These are phyloP conservation scores for Celastrina argiolus DNA, from an alignment of 2,888 invertebrate genomes.

Conservation along the genomic window DNA sequence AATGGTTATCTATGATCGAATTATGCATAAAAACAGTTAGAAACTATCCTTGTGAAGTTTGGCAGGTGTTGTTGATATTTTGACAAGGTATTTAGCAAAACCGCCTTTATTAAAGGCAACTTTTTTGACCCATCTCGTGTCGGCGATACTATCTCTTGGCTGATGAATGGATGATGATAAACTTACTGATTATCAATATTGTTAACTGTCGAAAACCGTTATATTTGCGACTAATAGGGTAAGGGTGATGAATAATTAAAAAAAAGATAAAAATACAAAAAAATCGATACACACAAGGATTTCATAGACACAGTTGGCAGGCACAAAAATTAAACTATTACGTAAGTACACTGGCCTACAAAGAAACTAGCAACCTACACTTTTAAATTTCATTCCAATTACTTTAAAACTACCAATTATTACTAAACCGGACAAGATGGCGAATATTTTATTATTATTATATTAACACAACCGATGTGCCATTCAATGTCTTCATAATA, in stretches of 20 bases:
- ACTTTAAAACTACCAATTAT: too few species aligned
- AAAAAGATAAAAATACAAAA: background rate
- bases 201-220: slow-evolving; percentile 19
- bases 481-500: too few species aligned
- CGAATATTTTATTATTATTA: too few species aligned
- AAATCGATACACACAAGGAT: too few species aligned
- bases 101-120: slow-evolving; percentile 60
- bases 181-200: slow-evolving; percentile 39
- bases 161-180: slow-evolving; percentile 49
- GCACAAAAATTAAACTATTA: too few species aligned
- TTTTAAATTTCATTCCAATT: too few species aligned
- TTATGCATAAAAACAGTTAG: slow-evolving; percentile 47
- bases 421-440: too few species aligned
- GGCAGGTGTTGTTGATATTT: slow-evolving; percentile 73
- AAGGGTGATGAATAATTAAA: background rate
- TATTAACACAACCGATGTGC: too few species aligned
- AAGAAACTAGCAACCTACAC: too few species aligned
- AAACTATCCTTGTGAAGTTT: slow-evolving; percentile 54
- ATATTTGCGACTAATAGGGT: background rate
- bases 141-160: slow-evolving; percentile 55
- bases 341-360: too few species aligned
- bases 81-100: slow-evolving; percentile 75
- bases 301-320: too few species aligned
- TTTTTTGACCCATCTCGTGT: slow-evolving; percentile 67
- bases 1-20: background rate